These are phyloP conservation scores for Bothrops jararaca DNA, from an alignment of 2,113 vertebrate species.

Conservation along the genomic window DNA sequence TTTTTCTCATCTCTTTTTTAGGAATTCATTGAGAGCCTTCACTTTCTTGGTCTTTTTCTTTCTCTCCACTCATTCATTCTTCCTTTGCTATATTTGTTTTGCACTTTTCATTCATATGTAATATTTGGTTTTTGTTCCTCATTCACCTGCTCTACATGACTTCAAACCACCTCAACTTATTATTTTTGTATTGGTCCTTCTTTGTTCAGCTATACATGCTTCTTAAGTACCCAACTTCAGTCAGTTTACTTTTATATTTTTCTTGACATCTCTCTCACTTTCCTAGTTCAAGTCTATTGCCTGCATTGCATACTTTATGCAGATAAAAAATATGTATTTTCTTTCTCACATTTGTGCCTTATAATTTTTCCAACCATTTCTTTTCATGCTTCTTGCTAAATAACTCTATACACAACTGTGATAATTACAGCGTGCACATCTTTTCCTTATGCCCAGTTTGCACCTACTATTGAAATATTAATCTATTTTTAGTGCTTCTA, in stretches of 20 bases:
- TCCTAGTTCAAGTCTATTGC: not conserved
- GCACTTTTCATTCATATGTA: not conserved
- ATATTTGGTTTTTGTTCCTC: not conserved
- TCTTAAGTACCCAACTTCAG: not conserved
- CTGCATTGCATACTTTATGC: not conserved
- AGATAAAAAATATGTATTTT: not conserved
- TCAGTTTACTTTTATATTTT: not conserved
- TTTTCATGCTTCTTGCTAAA: not conserved
- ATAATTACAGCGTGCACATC: not conserved
- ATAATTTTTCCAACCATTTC: not conserved
- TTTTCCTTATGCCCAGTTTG: not conserved
- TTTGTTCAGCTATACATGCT: not conserved
- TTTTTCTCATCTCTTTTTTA: not conserved
- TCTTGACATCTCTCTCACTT: not conserved
- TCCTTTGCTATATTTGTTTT: not conserved
- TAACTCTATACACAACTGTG: not conserved
- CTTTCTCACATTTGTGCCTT: not conserved
- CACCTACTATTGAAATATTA: not conserved
- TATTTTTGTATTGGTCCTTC: not conserved
- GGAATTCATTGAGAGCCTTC: not conserved
- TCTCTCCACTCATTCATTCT: not conserved
- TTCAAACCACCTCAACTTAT: not conserved
- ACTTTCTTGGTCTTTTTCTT: not conserved
- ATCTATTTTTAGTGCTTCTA: not conserved
- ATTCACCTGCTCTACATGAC: not conserved